Evolutionary conservation across 2,797 vertebrate genomes (phyloP).

Genomic region (Mycteria americana): DNA sequence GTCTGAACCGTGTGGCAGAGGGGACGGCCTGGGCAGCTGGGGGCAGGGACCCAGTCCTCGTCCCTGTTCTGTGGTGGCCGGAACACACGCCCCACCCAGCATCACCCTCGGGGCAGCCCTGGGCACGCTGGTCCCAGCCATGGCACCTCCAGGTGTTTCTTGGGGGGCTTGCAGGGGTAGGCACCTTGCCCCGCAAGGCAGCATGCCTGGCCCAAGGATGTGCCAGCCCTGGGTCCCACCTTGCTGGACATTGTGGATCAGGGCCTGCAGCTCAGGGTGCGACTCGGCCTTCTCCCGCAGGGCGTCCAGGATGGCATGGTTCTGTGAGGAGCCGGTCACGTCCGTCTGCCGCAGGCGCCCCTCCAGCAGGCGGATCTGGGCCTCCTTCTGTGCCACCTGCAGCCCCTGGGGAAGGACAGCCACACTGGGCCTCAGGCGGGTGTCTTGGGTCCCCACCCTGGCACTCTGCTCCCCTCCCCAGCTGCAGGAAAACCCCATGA

Average conservation of each 20-base stretch:
- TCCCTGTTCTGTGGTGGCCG: not conserved
- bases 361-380: conserved; percentile 92
- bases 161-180: rapidly evolving
- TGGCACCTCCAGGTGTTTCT: not conserved
- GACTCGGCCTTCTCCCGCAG: conserved; percentile 91
- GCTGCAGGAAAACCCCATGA: not conserved
- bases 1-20: rapidly evolving
- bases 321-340: conserved; percentile 85
- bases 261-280: conserved; percentile 88
- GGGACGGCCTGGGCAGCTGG: not conserved
- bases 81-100: not conserved
- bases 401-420: conserved; percentile 78
- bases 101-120: rapidly evolving
- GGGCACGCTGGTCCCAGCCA: not conserved
- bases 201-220: not conserved
- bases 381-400: conserved; percentile 94
- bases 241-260: conserved; percentile 86
- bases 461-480: not conserved
- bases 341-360: conserved; percentile 92
- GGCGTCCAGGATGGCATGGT: conserved; percentile 90
- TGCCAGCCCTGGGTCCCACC: conserved; percentile 65
- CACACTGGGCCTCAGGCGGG: not conserved
- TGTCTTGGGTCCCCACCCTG: not conserved
- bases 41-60: rapidly evolving
- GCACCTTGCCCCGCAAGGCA: not conserved